Evolutionary conservation across 2,113 vertebrate genomes (phyloP).

Genomic region (Tragelaphus scriptus): DNA sequence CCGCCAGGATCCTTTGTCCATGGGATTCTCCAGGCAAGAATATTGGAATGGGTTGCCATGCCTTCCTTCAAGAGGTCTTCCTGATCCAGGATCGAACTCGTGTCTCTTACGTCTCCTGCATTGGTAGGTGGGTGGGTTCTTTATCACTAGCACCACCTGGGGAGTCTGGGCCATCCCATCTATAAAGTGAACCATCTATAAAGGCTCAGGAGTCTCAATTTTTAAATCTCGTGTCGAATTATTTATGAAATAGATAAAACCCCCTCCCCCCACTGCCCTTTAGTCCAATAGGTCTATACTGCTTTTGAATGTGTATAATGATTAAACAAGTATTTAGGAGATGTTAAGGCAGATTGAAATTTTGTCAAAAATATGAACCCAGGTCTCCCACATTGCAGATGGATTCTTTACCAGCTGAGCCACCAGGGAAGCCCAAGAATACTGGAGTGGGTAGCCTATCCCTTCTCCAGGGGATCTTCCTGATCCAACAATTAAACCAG

Average conservation of each 20-base stretch:
- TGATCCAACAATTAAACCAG: background rate
- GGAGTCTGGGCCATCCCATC: background rate
- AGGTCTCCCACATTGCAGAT: background rate
- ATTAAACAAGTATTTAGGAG: background rate
- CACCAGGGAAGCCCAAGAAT: background rate
- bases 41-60: background rate
- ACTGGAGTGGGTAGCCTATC: background rate
- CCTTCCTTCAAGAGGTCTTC: background rate
- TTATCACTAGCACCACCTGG: background rate
- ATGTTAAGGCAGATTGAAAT: background rate
- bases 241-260: background rate
- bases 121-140: background rate
- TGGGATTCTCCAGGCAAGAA: background rate
- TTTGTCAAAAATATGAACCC: background rate
- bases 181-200: background rate
- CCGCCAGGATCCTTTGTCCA: background rate
- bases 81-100: background rate
- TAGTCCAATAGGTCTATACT: background rate
- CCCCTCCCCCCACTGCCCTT: fast-evolving
- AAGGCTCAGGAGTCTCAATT: background rate
- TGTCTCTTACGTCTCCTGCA: background rate
- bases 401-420: background rate
- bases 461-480: background rate
- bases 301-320: background rate
- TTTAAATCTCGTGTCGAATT: background rate